phyloP scores from a whole-genome alignment of 2,888 invertebrate genomes.

The Dolomedes plantarius region DNA sequence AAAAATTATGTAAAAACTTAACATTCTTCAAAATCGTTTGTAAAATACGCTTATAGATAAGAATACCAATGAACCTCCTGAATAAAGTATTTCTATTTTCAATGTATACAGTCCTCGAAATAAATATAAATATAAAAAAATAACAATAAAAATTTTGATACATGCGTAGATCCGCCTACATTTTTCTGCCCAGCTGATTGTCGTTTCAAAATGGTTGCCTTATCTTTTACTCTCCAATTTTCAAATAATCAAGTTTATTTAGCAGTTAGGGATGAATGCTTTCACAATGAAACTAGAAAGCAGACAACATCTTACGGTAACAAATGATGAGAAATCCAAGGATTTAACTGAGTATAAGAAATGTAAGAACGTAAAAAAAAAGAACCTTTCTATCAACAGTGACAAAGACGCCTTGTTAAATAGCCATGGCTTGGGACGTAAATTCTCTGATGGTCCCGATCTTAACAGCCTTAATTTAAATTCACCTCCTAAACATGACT shows the following conservation, averaged over 20 bases:
- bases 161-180: slow-evolving; percentile 60
- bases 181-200: slow-evolving; percentile 69
- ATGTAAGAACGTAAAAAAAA: slow-evolving; percentile 49
- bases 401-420: slow-evolving; percentile 66
- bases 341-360: slow-evolving; percentile 34
- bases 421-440: slow-evolving; percentile 64
- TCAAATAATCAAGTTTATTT: slow-evolving; percentile 37
- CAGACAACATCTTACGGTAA: slow-evolving; percentile 34
- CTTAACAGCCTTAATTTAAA: slow-evolving; percentile 20
- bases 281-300: slow-evolving; percentile 66
- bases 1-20: too few relatives aligned
- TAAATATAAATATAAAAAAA: too few relatives aligned
- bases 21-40: too few relatives aligned
- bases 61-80: too few relatives aligned
- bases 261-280: slow-evolving; percentile 59
- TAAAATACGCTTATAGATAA: too few relatives aligned
- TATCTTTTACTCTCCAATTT: slow-evolving; percentile 38
- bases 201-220: slow-evolving; percentile 67
- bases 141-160: too few relatives aligned
- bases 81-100: too few relatives aligned
- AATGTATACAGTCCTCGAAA: too few relatives aligned
- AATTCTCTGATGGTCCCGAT: slow-evolving; percentile 39
- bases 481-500: slow-evolving; percentile 9
- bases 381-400: slow-evolving; percentile 36
- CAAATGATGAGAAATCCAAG: slow-evolving; percentile 37